Base-by-base conservation (phyloP, 2,888 invertebrate species). In the Dastarcus helophoroides region DNA sequence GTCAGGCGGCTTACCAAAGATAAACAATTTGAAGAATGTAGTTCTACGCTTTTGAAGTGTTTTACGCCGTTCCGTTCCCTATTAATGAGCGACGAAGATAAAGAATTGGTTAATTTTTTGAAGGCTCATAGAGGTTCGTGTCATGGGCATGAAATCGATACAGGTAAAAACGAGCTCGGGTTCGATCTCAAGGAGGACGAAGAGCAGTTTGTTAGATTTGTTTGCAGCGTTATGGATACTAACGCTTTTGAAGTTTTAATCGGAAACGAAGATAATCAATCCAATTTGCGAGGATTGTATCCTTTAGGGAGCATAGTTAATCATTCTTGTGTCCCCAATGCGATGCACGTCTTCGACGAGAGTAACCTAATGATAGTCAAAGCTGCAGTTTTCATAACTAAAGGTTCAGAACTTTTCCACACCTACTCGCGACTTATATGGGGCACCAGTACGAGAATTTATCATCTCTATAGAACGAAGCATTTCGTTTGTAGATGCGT, bases 281-380 rank as follows among this genome's bases (percentile, higher is more conserved):
- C 48, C 59, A 36, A 63, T 60, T 40, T 67, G 56, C 43, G 66
- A 63, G 81, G 76, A 7, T 55, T 80, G 29, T 82, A 74, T 59
- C 77, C 79, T 12, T 63, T 78, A 33, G 68, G 73, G 2, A 70
- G 73, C 22, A 59, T 79, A 36, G 69, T 78, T 60, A 81, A 81
- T 59, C 81, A 81, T 52, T 66, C 62, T 32, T 82, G 82, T 50
- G 58, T 65, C 14, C 73, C 81, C 3, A 82, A 81, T 50, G 73
- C 76, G 1, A 66, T 69, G 27, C 72, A 75, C 44, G 66, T 66
- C 29, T 79, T 73, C 44, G 72, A 76, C 44, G 52, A 50, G 1
- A 56, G 70, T 22, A 64, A 65, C 30, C 62, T 65, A 43, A 72
- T 80, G 69, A 63, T 68, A 14, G 66, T 76, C 0, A 68, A 65